Evolutionary conservation across 2,888 invertebrate species (phyloP), one percentile per base, ranked within the genome.

Genomic region (Venustoraphidia nigricollis): DNA sequence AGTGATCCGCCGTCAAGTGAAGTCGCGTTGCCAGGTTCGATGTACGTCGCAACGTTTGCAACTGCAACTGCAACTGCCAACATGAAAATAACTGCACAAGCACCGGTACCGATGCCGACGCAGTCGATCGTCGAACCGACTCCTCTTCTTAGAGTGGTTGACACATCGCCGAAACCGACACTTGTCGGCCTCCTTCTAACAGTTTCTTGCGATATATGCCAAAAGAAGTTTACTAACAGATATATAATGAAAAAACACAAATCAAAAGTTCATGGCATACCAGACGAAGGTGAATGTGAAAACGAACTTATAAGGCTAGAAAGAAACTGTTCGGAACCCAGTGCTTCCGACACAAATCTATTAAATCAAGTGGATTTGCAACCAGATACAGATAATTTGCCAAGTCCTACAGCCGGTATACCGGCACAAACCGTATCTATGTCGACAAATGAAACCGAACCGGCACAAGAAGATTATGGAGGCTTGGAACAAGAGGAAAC

Each of bases 221-320:
- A 79, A 50, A 83, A 81, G 60, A 77, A 81, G 46, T 85, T 85
- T 62, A 76, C 79, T 53, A 83, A 79, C 61, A 79, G 83, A 53
- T 79, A 81, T 50, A 80, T 82, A 55, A 71, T 85, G 53, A 75
- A 77, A 46, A 77, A 79, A 41, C 84, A 85, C 67, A 78, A 79
- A 54, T 72, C 75, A 51, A 81, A 79, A 57, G 71, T 74, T 43
- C 83, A 84, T 60, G 77, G 78, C 43, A 73, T 76, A 35, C 37
- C 50, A 46, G 47, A 53, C 3, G 65, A 63, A 1, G 58, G 59
- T 1, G 62, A 62, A 27, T 27, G 27, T 6, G 27, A 57, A 54
- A 53, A 47, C 53, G 11, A 54, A 50, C 47, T 45, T 54, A 45
- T 52, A 53, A 46, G 56, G 51, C 51, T 52, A 58, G 47, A 57